Conservation (phyloP, 2,797 vertebrate genomes). For the Intellagama lesueurii region DNA sequence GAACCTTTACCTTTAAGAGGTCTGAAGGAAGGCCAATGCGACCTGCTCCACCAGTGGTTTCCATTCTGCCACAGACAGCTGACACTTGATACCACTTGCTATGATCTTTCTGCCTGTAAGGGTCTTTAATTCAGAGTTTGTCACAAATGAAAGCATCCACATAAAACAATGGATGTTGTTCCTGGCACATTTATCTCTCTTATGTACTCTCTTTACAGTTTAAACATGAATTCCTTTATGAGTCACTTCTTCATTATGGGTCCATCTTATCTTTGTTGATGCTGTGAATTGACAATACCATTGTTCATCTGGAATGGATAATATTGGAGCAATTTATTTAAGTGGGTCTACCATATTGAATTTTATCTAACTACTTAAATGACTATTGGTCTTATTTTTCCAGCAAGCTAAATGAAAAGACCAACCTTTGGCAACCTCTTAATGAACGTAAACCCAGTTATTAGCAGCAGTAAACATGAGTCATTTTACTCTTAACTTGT, state of each 20-base stretch:
- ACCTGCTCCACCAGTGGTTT: not conserved
- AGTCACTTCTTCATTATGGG: not conserved
- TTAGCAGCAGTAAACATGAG: slow-evolving; percentile 68
- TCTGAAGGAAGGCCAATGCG: not conserved
- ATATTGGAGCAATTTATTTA: not conserved
- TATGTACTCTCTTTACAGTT: not conserved
- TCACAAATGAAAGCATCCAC: not conserved
- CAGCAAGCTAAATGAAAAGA: slow-evolving; percentile 70
- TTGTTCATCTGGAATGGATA: not conserved
- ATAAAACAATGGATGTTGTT: slow-evolving; percentile 17
- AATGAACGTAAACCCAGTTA: slow-evolving; percentile 75
- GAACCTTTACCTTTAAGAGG: not conserved
- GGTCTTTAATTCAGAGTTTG: not conserved
- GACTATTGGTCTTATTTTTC: slow-evolving; percentile 61
- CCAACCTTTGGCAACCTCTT: slow-evolving; percentile 75
- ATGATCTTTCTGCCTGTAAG: too few relatives aligned
- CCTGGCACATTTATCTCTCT: not conserved
- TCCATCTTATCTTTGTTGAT: slow-evolving; percentile 14
- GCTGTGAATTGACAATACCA: slow-evolving; percentile 27
- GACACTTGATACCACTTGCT: too few relatives aligned
- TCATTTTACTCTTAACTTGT: slow-evolving; percentile 71
- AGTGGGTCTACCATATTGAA: not conserved
- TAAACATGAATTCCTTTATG: slow-evolving; percentile 7
- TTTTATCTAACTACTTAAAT: not conserved
- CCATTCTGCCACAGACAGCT: not conserved